These are phyloP conservation scores for Hydrocynus forskahlii DNA, from an alignment of 2,797 vertebrate genomes.

Conservation along the genomic window DNA sequence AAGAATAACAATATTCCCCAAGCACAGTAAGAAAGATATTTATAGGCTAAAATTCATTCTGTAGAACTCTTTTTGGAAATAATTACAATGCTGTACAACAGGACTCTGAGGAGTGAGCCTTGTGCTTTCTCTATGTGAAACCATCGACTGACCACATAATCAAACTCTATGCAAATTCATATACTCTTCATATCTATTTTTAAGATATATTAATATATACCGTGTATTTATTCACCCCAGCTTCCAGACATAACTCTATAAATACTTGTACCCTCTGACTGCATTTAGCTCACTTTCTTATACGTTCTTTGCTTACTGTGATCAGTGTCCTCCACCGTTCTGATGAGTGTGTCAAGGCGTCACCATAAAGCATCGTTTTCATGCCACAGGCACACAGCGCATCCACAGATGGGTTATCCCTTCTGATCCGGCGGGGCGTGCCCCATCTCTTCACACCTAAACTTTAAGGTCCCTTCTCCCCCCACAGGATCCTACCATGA, in stretches of 20 bases:
- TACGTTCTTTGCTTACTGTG: conserved; percentile 10
- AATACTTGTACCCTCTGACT: conserved; percentile 14
- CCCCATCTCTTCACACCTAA: conserved; percentile 30
- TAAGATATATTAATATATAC: conserved; percentile 40
- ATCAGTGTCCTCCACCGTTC: conserved; percentile 47
- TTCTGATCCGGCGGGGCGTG: conserved; percentile 15
- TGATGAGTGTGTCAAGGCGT: conserved; percentile 58
- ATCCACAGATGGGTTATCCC: conserved; percentile 20
- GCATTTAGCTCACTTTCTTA: background rate
- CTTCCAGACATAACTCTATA: conserved; percentile 44
- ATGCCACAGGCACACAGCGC: conserved; percentile 27
- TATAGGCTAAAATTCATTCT: conserved; percentile 91
- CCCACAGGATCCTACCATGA: conserved; percentile 20
- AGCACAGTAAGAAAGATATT: conserved; percentile 93
- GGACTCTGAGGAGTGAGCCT: conserved; percentile 80
- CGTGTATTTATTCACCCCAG: conserved; percentile 59
- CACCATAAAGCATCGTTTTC: conserved; percentile 56
- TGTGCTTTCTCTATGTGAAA: conserved; percentile 88
- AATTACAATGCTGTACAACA: conserved; percentile 94
- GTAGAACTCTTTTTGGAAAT: conserved; percentile 87
- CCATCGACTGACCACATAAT: conserved; percentile 65
- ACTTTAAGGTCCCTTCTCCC: conserved; percentile 33
- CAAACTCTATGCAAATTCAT: conserved; percentile 45
- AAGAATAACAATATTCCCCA: conserved; percentile 82
- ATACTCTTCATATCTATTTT: conserved; percentile 42